Conservation (phyloP, 2,888 invertebrate species). For the Theretra japonica region DNA sequence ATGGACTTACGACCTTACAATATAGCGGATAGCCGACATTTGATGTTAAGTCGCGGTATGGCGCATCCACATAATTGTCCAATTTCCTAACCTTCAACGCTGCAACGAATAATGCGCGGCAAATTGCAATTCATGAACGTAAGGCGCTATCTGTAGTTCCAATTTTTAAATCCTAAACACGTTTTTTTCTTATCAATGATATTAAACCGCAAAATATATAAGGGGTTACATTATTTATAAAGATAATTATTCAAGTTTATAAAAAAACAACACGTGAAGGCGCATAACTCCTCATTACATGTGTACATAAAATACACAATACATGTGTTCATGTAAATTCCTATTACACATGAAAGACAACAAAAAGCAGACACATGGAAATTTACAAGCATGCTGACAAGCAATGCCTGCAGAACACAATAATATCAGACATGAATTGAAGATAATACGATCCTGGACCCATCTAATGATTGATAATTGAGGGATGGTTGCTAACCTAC, state of each 20-base stretch:
- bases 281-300: not conserved
- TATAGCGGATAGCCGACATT: too few species aligned
- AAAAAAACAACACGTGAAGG: not conserved
- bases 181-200: too few species aligned
- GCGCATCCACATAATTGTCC: not conserved
- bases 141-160: too few species aligned
- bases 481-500: slow-evolving; percentile 21
- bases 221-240: too few species aligned
- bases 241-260: not conserved
- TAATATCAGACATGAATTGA: not conserved
- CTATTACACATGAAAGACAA: not conserved
- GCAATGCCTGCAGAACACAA: slow-evolving; percentile 22
- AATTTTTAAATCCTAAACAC: too few species aligned
- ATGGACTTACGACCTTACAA: not conserved
- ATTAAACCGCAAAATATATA: too few species aligned
- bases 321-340: not conserved
- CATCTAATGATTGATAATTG: not conserved
- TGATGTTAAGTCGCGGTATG: not conserved
- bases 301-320: not conserved
- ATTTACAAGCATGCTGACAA: slow-evolving; percentile 2
- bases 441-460: not conserved
- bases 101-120: not conserved
- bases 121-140: not conserved
- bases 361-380: slow-evolving; percentile 5
- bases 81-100: not conserved